Evolutionary conservation across 2,797 vertebrate genomes (phyloP).

Genomic region (Manis javanica): DNA sequence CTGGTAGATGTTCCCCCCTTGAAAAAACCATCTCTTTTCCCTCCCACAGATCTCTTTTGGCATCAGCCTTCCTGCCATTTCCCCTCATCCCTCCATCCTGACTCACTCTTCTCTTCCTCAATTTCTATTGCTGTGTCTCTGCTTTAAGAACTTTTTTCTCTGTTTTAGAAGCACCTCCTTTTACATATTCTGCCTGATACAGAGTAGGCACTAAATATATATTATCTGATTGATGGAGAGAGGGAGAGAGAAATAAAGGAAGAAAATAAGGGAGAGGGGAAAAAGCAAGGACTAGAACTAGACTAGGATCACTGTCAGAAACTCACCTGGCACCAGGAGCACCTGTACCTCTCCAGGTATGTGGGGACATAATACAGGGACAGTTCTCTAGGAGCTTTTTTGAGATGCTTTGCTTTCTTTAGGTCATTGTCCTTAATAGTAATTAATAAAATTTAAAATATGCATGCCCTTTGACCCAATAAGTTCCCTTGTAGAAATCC

Average conservation of each 20-base stretch:
- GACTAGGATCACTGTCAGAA: not conserved
- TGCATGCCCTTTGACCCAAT: not conserved
- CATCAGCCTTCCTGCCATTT: not conserved
- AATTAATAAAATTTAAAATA: not conserved
- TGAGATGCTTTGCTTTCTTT: not conserved
- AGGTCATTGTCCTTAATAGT: not conserved
- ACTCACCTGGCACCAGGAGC: not conserved
- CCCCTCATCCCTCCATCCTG: not conserved
- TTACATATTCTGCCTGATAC: not conserved
- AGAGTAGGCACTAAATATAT: not conserved
- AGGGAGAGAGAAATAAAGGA: not conserved
- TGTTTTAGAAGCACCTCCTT: not conserved
- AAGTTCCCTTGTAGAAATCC: constrained; percentile 5
- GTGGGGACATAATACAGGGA: not conserved
- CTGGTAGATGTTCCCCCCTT: not conserved
- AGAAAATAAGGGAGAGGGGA: not conserved
- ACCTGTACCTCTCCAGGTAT: not conserved
- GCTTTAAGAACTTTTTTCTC: too few relatives aligned
- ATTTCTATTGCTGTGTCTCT: not conserved
- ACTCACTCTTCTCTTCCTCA: not conserved
- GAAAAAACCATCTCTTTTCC: not conserved
- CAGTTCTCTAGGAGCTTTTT: not conserved
- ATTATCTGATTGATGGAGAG: not conserved
- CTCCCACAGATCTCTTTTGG: not conserved
- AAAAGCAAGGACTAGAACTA: not conserved